Percentiles rank a stretch among this genome's conserved stretches.
These are phyloP conservation scores for Quadriops clusia DNA, from an alignment of 2,888 invertebrate species.

Conservation along the genomic window DNA sequence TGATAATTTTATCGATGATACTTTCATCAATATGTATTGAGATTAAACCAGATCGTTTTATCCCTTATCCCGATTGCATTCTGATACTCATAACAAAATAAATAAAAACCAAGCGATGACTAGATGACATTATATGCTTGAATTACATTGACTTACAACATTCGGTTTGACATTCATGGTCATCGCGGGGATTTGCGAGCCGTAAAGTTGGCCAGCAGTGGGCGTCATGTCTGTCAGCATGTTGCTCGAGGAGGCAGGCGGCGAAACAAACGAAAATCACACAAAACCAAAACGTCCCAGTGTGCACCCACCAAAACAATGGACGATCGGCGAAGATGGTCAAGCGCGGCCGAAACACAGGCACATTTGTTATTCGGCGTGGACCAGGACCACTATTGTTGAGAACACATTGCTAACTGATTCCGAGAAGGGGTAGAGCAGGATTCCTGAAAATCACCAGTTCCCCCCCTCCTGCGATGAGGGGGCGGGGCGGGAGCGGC, in stretches of 20 bases:
- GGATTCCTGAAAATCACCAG: constrained; percentile 29
- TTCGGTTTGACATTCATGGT: constrained; percentile 43
- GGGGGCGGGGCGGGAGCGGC: constrained; percentile 15
- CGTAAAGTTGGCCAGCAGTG: constrained; percentile 47
- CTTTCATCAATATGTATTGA: too few species aligned
- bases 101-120: too few species aligned
- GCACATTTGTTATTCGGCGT: constrained; percentile 1
- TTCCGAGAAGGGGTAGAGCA: constrained; percentile 31
- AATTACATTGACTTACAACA: constrained; percentile 30
- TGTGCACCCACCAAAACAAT: background rate
- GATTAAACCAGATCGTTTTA: too few species aligned
- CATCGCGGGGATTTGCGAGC: constrained; percentile 48
- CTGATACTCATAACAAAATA: too few species aligned
- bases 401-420: constrained; percentile 37
- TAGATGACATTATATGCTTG: too few species aligned
- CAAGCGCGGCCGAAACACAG: constrained; percentile 1
- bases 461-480: constrained; percentile 31
- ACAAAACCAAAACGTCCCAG: constrained; percentile 4
- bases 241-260: too few species aligned
- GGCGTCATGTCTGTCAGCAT: constrained; percentile 52
- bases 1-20: too few species aligned
- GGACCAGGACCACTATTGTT: constrained; percentile 32
- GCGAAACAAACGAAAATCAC: constrained; percentile 3
- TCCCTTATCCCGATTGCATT: too few species aligned
- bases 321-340: constrained; percentile 1